Conservation (phyloP, 2,888 invertebrate species). For the Ophonus ardosiacus region DNA sequence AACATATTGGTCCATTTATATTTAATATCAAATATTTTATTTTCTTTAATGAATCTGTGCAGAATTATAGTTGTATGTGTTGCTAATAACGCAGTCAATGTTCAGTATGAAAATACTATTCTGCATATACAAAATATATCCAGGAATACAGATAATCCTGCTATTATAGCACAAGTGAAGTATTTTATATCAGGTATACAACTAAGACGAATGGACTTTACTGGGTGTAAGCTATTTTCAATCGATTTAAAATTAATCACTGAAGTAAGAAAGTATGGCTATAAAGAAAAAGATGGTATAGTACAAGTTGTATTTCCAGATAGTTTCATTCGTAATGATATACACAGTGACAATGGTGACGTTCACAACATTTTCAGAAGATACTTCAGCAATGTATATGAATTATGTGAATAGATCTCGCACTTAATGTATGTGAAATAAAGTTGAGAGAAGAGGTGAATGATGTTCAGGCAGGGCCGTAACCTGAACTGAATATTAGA, state of each 20-base stretch:
- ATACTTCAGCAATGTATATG: constrained; percentile 45
- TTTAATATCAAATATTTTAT: constrained; percentile 35
- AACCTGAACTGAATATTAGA: too few relatives aligned
- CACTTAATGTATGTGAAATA: background rate
- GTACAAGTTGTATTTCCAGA: constrained; percentile 38
- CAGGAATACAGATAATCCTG: background rate
- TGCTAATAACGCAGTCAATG: background rate
- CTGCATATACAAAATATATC: constrained; percentile 28
- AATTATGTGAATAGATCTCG: constrained; percentile 40
- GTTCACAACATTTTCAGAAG: constrained; percentile 52
- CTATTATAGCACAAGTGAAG: background rate
- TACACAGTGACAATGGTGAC: constrained; percentile 54
- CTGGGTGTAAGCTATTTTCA: constrained; percentile 35
- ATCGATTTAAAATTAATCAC: constrained; percentile 27
- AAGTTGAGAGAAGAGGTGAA: background rate
- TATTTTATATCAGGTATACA: constrained; percentile 45
- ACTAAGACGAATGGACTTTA: constrained; percentile 10
- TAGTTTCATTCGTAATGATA: constrained; percentile 39
- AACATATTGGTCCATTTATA: constrained; percentile 39
- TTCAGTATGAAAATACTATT: constrained; percentile 46
- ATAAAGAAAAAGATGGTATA: background rate
- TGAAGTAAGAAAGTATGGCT: background rate
- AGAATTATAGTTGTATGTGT: constrained; percentile 38
- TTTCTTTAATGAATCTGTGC: constrained; percentile 29
- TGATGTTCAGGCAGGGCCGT: too few relatives aligned